Percentiles rank a stretch among this genome's conserved stretches.
These are phyloP conservation scores for Sternotherus odoratus DNA, from an alignment of 2,797 vertebrate species.

Conservation along the genomic window DNA sequence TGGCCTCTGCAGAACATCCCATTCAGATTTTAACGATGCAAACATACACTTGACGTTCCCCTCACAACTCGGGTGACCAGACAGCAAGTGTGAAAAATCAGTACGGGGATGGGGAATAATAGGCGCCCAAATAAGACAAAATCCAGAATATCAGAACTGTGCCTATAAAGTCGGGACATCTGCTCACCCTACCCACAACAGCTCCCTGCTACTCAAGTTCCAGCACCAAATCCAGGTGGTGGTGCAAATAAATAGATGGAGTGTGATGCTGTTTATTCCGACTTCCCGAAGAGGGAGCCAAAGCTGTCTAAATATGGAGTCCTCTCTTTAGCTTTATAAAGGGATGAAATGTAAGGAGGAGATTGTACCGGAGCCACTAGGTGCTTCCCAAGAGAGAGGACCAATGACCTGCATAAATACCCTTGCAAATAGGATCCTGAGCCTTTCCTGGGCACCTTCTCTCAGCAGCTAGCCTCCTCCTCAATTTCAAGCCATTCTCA, in stretches of 20 bases:
- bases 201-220: neutral
- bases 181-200: no score
- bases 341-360: neutral
- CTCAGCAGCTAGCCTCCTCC: neutral
- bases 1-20: conserved; percentile 7
- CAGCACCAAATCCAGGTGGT: neutral
- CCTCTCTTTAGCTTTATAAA: neutral
- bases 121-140: no score
- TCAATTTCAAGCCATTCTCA: neutral
- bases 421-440: neutral
- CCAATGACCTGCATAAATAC: neutral
- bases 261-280: conserved; percentile 11
- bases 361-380: neutral
- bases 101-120: no score
- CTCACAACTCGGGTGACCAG: no score
- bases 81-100: no score
- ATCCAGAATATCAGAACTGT: no score
- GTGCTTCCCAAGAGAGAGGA: neutral
- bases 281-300: conserved; percentile 44
- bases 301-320: neutral
- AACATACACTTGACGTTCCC: neutral
- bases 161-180: no score
- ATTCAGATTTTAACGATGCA: neutral
- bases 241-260: neutral
- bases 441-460: neutral